Conservation (phyloP, 1,140 invertebrate genomes). For the Lasioglossum albipes region DNA sequence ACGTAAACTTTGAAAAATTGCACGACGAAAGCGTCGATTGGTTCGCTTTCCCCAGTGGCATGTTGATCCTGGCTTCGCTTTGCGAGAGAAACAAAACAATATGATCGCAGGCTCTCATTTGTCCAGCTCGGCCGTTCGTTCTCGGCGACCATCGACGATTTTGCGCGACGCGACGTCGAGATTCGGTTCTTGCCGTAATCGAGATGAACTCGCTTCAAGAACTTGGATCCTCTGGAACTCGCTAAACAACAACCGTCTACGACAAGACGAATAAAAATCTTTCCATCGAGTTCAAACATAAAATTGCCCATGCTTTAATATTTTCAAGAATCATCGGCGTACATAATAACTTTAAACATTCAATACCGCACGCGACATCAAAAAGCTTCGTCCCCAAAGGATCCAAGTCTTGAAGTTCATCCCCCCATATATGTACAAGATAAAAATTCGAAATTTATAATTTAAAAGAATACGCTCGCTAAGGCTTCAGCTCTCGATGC, state of each 20-base stretch:
- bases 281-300: no score
- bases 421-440: neutral
- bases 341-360: neutral
- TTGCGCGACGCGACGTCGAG: neutral
- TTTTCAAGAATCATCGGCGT: no score
- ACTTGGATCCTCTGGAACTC: neutral
- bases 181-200: slow-evolving; percentile 8
- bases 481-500: neutral
- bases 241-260: no score
- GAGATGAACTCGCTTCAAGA: neutral
- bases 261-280: no score
- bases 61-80: slow-evolving; percentile 7
- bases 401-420: neutral
- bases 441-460: neutral
- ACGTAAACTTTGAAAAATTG: slow-evolving; percentile 7
- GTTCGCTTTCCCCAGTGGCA: slow-evolving; percentile 50
- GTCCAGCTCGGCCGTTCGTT: neutral
- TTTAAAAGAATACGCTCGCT: neutral
- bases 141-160: neutral
- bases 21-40: slow-evolving; percentile 20
- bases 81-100: neutral
- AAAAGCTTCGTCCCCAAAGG: neutral
- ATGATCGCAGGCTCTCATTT: neutral
- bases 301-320: no score
- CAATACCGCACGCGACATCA: no score